Conservation (phyloP, 2,797 vertebrate species). For the Myotis myotis region DNA sequence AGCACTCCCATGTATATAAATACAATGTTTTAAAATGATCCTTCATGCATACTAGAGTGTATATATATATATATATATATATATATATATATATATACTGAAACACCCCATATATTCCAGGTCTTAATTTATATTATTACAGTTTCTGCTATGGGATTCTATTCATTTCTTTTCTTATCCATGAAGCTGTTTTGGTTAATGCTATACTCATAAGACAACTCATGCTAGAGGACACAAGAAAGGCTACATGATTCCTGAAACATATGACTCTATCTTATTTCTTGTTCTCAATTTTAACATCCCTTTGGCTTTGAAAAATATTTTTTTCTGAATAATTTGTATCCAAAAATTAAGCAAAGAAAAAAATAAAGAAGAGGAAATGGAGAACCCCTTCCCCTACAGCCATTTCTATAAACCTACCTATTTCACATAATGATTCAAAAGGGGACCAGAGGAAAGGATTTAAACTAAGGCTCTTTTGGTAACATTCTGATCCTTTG, state of each 20-base stretch:
- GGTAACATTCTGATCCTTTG: slow-evolving; percentile 99
- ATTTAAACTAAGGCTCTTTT: slow-evolving; percentile 98
- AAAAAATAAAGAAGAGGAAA: neutral
- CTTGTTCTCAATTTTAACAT: neutral
- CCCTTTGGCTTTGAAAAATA: slow-evolving; percentile 36
- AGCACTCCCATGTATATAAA: neutral
- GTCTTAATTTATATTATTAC: neutral
- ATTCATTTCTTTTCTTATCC: slow-evolving; percentile 5
- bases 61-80: neutral
- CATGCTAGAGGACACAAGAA: slow-evolving; percentile 19
- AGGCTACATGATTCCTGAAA: slow-evolving; percentile 22
- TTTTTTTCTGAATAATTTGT: slow-evolving; percentile 36
- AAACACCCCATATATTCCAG: neutral
- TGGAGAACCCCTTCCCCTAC: neutral
- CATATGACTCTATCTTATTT: slow-evolving; percentile 1
- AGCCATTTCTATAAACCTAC: slow-evolving; percentile 83
- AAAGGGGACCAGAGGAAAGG: slow-evolving; percentile 99
- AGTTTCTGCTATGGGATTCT: neutral
- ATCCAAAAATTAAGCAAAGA: slow-evolving; percentile 28
- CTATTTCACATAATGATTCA: slow-evolving; percentile 98
- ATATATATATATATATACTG: neutral
- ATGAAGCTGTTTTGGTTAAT: slow-evolving; percentile 30
- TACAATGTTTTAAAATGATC: neutral
- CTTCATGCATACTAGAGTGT: neutral
- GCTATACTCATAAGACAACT: neutral